These are phyloP conservation scores for Etheostoma perlongum DNA, from an alignment of 2,797 vertebrate genomes.

Conservation along the genomic window DNA sequence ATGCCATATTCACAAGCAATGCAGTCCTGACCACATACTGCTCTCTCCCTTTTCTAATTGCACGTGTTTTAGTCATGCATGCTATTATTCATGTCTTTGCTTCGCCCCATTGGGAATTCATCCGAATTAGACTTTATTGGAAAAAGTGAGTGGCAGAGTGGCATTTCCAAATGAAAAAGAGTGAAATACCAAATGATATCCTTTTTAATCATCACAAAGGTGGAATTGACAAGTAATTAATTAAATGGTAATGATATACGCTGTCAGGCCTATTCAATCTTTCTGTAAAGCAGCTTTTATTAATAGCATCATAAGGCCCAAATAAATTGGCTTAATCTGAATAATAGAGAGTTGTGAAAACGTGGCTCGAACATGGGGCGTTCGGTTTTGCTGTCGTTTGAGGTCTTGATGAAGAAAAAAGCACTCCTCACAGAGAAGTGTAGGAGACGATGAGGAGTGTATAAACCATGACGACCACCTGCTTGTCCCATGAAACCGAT, in stretches of 20 bases:
- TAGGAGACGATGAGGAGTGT: conserved; percentile 43
- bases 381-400: conserved; percentile 23
- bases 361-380: not conserved
- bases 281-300: conserved; percentile 56
- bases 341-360: conserved; percentile 51
- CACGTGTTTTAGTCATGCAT: conserved; percentile 50
- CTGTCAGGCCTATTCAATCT: conserved; percentile 66
- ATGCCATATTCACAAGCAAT: conserved; percentile 17
- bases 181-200: conserved; percentile 68
- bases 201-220: conserved; percentile 78
- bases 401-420: conserved; percentile 27
- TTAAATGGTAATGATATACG: conserved; percentile 72
- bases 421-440: conserved; percentile 27
- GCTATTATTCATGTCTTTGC: conserved; percentile 61
- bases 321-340: conserved; percentile 50
- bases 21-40: conserved; percentile 10
- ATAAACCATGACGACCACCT: conserved; percentile 42
- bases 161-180: conserved; percentile 64
- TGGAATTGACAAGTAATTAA: conserved; percentile 79
- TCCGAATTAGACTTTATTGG: conserved; percentile 69
- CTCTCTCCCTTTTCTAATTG: conserved; percentile 34
- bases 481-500: conserved; percentile 31
- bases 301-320: conserved; percentile 51
- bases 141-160: conserved; percentile 63
- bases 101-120: conserved; percentile 51